Conservation (phyloP, 2,888 invertebrate genomes). For the Drepana falcataria region DNA sequence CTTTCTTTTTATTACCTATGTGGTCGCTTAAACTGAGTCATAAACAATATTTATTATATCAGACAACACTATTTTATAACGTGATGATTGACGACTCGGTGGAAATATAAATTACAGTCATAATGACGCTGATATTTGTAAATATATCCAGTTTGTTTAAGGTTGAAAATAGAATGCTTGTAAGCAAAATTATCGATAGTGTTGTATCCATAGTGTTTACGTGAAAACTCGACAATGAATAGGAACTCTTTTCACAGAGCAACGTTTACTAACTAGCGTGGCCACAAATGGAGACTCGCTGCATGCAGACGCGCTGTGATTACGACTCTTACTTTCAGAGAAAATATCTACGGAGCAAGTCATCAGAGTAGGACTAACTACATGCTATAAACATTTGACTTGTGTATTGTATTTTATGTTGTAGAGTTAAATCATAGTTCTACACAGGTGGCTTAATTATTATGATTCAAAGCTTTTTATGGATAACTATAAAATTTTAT, state of each 20-base stretch:
- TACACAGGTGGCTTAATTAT: too few species aligned
- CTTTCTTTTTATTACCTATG: not conserved
- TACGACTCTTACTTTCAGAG: slow-evolving; percentile 44
- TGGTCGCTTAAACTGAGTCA: not conserved
- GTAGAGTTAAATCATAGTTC: too few species aligned
- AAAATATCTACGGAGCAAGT: not conserved
- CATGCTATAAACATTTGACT: not conserved
- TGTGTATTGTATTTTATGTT: not conserved
- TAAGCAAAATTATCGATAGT: slow-evolving; percentile 1
- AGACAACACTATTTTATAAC: not conserved
- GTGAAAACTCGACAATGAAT: slow-evolving; percentile 24
- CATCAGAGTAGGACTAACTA: slow-evolving; percentile 1
- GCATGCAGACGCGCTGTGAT: slow-evolving; percentile 43
- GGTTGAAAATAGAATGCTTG: not conserved
- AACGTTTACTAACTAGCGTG: slow-evolving; percentile 62
- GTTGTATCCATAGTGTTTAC: slow-evolving; percentile 30
- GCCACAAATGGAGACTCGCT: slow-evolving; percentile 50
- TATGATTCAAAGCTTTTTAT: too few species aligned
- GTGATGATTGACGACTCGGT: slow-evolving; percentile 13
- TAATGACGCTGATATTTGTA: slow-evolving; percentile 16
- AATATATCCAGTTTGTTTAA: not conserved
- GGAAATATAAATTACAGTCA: slow-evolving; percentile 15
- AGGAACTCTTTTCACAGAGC: slow-evolving; percentile 48
- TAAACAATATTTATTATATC: not conserved
- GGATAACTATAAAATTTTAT: too few species aligned